These are phyloP conservation scores for Phortica magna DNA, from an alignment of 2,888 invertebrate species.

Conservation along the genomic window DNA sequence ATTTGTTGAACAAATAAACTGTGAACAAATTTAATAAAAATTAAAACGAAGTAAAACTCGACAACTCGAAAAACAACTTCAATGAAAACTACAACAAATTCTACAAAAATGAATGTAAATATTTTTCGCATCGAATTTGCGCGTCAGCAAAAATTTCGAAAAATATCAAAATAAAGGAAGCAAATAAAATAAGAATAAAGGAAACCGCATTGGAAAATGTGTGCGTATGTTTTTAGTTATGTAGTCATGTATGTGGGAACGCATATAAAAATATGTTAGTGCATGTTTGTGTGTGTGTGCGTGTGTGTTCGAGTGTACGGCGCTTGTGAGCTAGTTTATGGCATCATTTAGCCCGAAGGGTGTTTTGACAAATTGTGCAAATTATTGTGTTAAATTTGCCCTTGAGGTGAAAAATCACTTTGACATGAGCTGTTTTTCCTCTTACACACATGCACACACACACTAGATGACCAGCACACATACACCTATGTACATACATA, in stretches of 20 bases:
- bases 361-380: constrained; percentile 74
- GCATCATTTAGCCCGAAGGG: constrained; percentile 67
- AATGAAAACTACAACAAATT: background rate
- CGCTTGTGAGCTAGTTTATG: constrained; percentile 57
- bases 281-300: constrained; percentile 41
- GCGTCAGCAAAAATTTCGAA: too few relatives aligned
- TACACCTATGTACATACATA: background rate
- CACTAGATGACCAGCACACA: constrained; percentile 26
- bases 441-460: constrained; percentile 11
- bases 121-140: too few relatives aligned
- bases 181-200: background rate
- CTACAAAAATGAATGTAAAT: too few relatives aligned
- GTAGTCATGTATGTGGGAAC: constrained; percentile 19
- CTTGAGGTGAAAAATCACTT: constrained; percentile 72
- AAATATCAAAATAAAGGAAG: background rate
- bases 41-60: background rate
- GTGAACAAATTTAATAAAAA: background rate
- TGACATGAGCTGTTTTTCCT: constrained; percentile 55
- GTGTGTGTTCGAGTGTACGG: constrained; percentile 46
- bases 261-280: constrained; percentile 26
- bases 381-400: constrained; percentile 74
- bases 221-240: constrained; percentile 3
- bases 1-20: constrained; percentile 3
- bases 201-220: constrained; percentile 6
- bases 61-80: background rate